Evolutionary conservation across 1,140 invertebrate genomes (phyloP).

Genomic region (Drosophila subpulchrella): DNA sequence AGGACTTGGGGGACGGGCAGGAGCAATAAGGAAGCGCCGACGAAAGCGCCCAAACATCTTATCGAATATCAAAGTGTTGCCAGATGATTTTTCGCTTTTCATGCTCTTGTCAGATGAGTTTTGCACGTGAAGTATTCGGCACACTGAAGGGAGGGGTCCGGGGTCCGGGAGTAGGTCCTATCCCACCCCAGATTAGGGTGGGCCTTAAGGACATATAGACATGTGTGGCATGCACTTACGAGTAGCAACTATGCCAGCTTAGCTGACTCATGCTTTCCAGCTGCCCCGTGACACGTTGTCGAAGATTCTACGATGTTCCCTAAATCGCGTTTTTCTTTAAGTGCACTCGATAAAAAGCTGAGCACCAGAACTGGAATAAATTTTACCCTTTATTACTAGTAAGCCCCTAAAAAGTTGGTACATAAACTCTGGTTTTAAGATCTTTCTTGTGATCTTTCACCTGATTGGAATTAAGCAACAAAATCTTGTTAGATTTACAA

Average conservation of each 20-base stretch:
- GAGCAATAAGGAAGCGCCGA: slow-evolving; percentile 7
- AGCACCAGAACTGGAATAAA: too few relatives aligned
- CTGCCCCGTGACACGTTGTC: background rate
- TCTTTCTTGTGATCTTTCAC: too few relatives aligned
- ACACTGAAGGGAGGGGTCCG: background rate
- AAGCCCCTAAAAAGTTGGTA: too few relatives aligned
- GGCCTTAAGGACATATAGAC: background rate
- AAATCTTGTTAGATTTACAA: too few relatives aligned
- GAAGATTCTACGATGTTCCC: background rate
- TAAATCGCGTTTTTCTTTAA: too few relatives aligned
- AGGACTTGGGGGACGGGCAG: background rate
- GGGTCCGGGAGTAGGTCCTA: background rate
- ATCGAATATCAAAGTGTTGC: slow-evolving; percentile 81
- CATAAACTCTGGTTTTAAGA: too few relatives aligned
- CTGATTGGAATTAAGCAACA: too few relatives aligned
- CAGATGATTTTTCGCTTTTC: slow-evolving; percentile 65
- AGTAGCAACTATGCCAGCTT: slow-evolving; percentile 33
- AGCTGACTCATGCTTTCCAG: slow-evolving; percentile 15
- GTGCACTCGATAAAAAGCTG: too few relatives aligned
- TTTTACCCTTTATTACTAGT: too few relatives aligned
- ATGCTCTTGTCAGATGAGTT: slow-evolving; percentile 46
- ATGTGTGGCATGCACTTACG: slow-evolving; percentile 12
- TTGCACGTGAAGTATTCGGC: slow-evolving; percentile 49
- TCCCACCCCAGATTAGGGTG: too few relatives aligned
- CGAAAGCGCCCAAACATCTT: slow-evolving; percentile 40